Base-by-base conservation (phyloP, 2,113 vertebrate species). In the Lepisosteus oculatus region DNA sequence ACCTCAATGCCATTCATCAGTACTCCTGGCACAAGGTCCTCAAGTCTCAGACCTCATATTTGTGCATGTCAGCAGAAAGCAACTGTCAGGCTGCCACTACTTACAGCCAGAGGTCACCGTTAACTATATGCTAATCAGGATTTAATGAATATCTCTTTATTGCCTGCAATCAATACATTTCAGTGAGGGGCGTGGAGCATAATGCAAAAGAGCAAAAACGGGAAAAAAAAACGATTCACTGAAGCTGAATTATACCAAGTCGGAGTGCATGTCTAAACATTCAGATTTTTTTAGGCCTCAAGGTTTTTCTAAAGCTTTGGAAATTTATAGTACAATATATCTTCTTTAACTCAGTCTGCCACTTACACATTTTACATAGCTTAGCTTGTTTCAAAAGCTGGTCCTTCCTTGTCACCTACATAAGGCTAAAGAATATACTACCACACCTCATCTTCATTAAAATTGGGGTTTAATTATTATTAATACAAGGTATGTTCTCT, bases 81-180 rank as follows among this genome's bases (percentile, higher is more conserved):
- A 77, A 76, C 84, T 84, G 85, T 85, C 63, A 41, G 67, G 82
- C 76, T 13, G 67, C 61, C 72, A 77, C 73, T 43, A 65, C 71
- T 44, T 2, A 8, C 72, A 86, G 81, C 71, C 3, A 75, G 88
- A 84, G 91, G 84, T 87, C 90, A 86, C 4, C 79, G 85, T 73
- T 85, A 90, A 90, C 88, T 82, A 76, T 81, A 85, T 90, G 87
- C 86, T 89, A 90, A 89, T 83, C 65, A 85, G 77, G 79, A 79
- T 81, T 69, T n/a, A 63, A 77, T 68, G 69, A 64, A 74, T 44
- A 55, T 77, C 78, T 78, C 81, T 72, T 71, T 76, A 72, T 11
- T 69, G 78, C 61, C 80, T 72, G 79, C 85, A 77, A 87, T 88
- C 85, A 81, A 89, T 72, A 77, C 76, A 76, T 76, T 76, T 81